Evolutionary conservation across 2,113 vertebrate genomes (phyloP).

Genomic region (Seriola rivoliana): DNA sequence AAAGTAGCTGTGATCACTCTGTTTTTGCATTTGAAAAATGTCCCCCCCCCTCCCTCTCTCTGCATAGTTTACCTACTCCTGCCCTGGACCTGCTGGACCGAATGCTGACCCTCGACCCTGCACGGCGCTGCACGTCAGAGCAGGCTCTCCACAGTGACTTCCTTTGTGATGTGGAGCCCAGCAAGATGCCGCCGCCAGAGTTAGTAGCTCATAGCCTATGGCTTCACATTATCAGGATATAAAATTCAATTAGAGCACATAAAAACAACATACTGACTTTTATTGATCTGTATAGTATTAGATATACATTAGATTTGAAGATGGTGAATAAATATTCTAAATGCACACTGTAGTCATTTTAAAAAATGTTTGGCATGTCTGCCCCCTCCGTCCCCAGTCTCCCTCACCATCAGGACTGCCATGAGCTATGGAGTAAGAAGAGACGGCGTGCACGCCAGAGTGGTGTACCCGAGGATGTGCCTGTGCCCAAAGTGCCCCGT

Average conservation of each 20-base stretch:
- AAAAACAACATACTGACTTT: not conserved
- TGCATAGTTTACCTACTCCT: constrained; percentile 88
- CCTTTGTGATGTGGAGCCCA: constrained; percentile 93
- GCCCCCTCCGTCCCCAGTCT: constrained; percentile 84
- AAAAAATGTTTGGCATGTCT: not conserved
- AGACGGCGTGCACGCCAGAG: constrained; percentile 94
- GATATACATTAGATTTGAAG: not conserved
- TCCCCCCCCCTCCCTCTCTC: constrained; percentile 43
- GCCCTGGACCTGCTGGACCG: constrained; percentile 96
- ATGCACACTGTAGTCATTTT: too few species aligned
- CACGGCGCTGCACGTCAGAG: constrained; percentile 94
- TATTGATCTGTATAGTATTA: not conserved
- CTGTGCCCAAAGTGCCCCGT: constrained; percentile 90
- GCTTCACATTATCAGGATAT: not conserved
- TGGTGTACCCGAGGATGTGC: constrained; percentile 90
- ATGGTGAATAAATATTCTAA: too few species aligned
- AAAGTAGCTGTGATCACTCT: not conserved
- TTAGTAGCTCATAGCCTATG: constrained; percentile 80
- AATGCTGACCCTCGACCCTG: constrained; percentile 97
- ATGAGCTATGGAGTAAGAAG: constrained; percentile 99
- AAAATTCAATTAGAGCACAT: not conserved
- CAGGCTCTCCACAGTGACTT: constrained; percentile 94
- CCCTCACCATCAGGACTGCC: constrained; percentile 97
- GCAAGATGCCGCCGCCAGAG: constrained; percentile 97
- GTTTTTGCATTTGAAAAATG: not conserved